Base-by-base conservation (phyloP, 2,797 vertebrate genomes). In the Amazonetta brasiliensis region DNA sequence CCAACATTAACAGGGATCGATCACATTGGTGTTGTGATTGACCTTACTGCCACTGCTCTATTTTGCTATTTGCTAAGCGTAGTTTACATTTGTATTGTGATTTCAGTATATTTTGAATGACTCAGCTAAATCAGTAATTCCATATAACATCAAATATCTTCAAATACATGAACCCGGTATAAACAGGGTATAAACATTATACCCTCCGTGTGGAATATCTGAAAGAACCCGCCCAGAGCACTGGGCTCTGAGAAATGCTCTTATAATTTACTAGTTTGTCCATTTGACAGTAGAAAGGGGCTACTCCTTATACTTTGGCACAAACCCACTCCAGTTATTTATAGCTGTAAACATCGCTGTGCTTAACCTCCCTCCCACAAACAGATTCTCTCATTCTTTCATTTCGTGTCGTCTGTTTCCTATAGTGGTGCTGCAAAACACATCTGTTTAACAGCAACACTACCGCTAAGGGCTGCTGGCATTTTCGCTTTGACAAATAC, bases 11-110 rank as follows among this genome's bases (percentile, higher is more conserved):
- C 10, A 58, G 3, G 17, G 11, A 66, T 22, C 39, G 11, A 66
- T 22, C 39, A 62, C 11, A 5, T 0, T 10, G 6, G 11, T 21
- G 54, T 0, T 78, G 55, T 6, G 16, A 76, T 0, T 14, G 15
- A 77, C 66, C 21, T 59, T 66, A 37, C 0, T 56, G 13, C 26
- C 60, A 9, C 11, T 59, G n/a, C 63, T 62, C 2, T 50, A 50
- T 46, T 89, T 83, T 87, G 2, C 1, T 14, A 31, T 39, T 74
- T 77, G 58, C 14, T 50, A 74, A 78, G 41, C 8, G 31, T 5
- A 87, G 63, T n/a, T 48, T 48, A 50, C 33, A 15, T 1, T 8
- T 7, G 7, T 63, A 59, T 41, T 62, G 17, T 28, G 64, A 77
- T 69, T 69, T 56, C 25, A 28, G 30, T 22, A 6, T 28, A 79